These are phyloP conservation scores for Nasonia vitripennis DNA, from an alignment of 1,140 invertebrate species.

Conservation along the genomic window DNA sequence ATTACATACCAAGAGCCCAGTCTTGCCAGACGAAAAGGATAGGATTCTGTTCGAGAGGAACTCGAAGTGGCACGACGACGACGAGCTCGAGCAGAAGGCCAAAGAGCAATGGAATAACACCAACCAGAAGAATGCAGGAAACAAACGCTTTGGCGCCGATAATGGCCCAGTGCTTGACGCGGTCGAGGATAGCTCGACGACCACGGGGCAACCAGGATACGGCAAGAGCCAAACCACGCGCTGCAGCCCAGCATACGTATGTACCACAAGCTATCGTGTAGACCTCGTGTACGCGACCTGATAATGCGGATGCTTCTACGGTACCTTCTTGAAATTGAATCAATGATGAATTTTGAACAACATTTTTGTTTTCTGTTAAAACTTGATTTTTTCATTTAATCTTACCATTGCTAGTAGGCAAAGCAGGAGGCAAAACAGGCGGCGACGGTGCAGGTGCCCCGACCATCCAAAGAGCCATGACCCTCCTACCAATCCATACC, in stretches of 20 bases:
- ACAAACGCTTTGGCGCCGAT: slow-evolving; percentile 82
- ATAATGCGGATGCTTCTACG: slow-evolving; percentile 66
- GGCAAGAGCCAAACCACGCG: slow-evolving; percentile 86
- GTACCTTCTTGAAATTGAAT: slow-evolving; percentile 20
- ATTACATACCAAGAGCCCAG: slow-evolving; percentile 84
- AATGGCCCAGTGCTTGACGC: slow-evolving; percentile 85
- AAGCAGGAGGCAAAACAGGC: slow-evolving; percentile 63
- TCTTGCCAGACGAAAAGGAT: slow-evolving; percentile 97
- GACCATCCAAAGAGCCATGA: slow-evolving; percentile 90
- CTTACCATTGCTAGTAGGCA: slow-evolving; percentile 65
- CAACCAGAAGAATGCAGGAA: slow-evolving; percentile 87
- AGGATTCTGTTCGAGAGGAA: slow-evolving; percentile 94
- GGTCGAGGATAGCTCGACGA: slow-evolving; percentile 83
- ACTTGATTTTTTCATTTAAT: neutral
- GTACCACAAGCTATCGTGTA: slow-evolving; percentile 96
- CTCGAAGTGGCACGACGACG: slow-evolving; percentile 93
- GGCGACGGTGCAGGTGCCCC: slow-evolving; percentile 74
- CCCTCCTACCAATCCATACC: slow-evolving; percentile 89
- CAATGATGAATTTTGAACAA: neutral
- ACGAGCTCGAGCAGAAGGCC: slow-evolving; percentile 94
- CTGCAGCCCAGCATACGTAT: slow-evolving; percentile 93
- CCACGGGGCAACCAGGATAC: slow-evolving; percentile 93
- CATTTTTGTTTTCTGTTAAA: neutral
- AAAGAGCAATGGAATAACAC: slow-evolving; percentile 93
- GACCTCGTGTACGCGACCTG: slow-evolving; percentile 90